Evolutionary conservation across 2,888 invertebrate species (phyloP).

Genomic region (Brachypalpus laphriformis): DNA sequence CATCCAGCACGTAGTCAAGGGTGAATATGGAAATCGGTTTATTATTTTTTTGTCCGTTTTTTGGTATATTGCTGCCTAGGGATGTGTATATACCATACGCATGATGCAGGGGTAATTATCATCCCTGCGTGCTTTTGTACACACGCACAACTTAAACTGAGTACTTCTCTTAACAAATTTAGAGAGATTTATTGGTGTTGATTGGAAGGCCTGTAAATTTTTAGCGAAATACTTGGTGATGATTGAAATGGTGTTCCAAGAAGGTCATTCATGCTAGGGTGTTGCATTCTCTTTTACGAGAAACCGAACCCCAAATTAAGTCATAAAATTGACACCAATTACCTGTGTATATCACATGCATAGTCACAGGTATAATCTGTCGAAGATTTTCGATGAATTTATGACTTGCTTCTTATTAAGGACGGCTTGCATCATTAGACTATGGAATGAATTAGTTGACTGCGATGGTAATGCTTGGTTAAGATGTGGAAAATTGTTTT

Average conservation of each 20-base stretch:
- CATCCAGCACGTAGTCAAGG: constrained; percentile 36
- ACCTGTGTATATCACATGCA: neutral
- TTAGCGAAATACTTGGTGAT: neutral
- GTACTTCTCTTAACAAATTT: constrained; percentile 33
- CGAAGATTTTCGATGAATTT: neutral
- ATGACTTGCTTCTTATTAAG: neutral
- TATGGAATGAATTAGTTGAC: neutral
- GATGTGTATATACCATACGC: neutral
- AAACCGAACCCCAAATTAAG: constrained; percentile 23
- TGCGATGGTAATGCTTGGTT: neutral
- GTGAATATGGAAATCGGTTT: constrained; percentile 42
- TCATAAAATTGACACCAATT: constrained; percentile 10
- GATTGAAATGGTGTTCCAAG: constrained; percentile 21
- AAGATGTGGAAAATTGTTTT: neutral
- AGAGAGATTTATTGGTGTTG: constrained; percentile 16
- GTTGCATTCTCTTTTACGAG: neutral
- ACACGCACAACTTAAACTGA: neutral
- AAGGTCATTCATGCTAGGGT: constrained; percentile 22
- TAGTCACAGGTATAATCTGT: constrained; percentile 2
- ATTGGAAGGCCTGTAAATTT: neutral
- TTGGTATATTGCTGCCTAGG: neutral
- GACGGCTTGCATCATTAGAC: neutral
- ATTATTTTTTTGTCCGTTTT: neutral
- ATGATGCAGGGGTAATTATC: constrained; percentile 37
- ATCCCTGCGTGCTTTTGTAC: neutral